Base-by-base conservation (phyloP, 2,888 invertebrate species). In the Agrypnus murinus region DNA sequence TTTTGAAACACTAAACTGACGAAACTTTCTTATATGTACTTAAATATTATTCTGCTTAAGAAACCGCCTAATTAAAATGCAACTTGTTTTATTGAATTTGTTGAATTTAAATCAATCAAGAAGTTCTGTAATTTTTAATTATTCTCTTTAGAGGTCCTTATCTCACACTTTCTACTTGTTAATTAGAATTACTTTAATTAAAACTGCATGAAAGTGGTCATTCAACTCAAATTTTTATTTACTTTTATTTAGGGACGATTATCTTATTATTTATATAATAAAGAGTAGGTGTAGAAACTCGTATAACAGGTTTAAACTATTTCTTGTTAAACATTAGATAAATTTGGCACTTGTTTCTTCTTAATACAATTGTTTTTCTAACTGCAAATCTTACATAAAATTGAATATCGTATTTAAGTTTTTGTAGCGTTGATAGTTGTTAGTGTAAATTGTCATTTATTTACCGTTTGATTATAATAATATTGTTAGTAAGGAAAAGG, bases 191-290 rank as follows among this genome's bases (percentile, higher is more conserved):
- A 43, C 14, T 12, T 14, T 15, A 14, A 15, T 43, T 43, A 32
- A 50, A 14, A 12, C 32, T 31, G 10, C 46, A 14, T 19, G 46
- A 25, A 25, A 17, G 50, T 50, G 19, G 50, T 50, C 50, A 14
- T 50, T 50, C 50, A 50, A 50, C 50, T n/a, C 12, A 25, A 25
- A 31, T 12, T 50, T n/a, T 31, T 31, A 50, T 25, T 50, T 50
- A 31, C 5, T 50, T 31, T 32, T 31, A 32, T 46, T 25, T 25
- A 25, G 5, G 25, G 10, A 25, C 31, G 19, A 12, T 25, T 50
- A 31, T 19, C 17, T 31, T 12, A 50, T 50, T 50, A 50, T 50
- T 50, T 50, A 31, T 50, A 50, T 31, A 32, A 50, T 25, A n/a
- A n/a, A 9, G 32, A 14, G 50, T 50, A 31, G 50, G 50, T 32